Base-by-base conservation (phyloP, 2,888 invertebrate genomes). In the Sinotaia quadrata region DNA sequence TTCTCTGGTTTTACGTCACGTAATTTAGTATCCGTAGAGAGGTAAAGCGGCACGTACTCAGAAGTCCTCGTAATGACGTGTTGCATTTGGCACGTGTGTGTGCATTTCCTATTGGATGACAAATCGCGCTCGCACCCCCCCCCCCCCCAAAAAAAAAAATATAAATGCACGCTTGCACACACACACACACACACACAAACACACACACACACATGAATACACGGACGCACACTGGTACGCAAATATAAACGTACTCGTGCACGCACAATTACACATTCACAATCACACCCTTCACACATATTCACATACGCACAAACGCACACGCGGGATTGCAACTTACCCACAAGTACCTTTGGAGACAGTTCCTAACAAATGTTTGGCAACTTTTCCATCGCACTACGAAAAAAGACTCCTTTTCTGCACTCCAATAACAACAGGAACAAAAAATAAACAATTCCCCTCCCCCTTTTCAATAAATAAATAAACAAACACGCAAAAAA, bases 61-160 rank as follows among this genome's bases (percentile, higher is more conserved):
- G n/a, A n/a, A n/a, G n/a, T n/a, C n/a, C n/a, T n/a, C n/a, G n/a
- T n/a, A n/a, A n/a, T n/a, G n/a, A n/a, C n/a, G n/a, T n/a, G n/a
- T n/a, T n/a, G n/a, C n/a, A n/a, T n/a, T n/a, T n/a, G n/a, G n/a
- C n/a, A n/a, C n/a, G n/a, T n/a, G n/a, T n/a, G n/a, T n/a, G n/a
- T n/a, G n/a, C 72, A 1, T 36, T 21, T 27, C 61, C 15, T 7
- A 62, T 27, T 49, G 59, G 37, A n/a, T 61, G 54, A 18, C 47
- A 63, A 29, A 15, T 15, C 10, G 15, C 10, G 10, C 41, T 41
- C 10, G 10, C 41, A 41, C 10, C 10, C 41, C 10, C 15, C 10
- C 41, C 41, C 10, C 15, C 10, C 41, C 10, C 15, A 41, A 8
- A 49, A n/a, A 49, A 8, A 10, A n/a, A 49, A n/a, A 49, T 24